Evolutionary conservation across 2,797 vertebrate species (phyloP).

Genomic region (Schizopygopsis pylzovi): DNA sequence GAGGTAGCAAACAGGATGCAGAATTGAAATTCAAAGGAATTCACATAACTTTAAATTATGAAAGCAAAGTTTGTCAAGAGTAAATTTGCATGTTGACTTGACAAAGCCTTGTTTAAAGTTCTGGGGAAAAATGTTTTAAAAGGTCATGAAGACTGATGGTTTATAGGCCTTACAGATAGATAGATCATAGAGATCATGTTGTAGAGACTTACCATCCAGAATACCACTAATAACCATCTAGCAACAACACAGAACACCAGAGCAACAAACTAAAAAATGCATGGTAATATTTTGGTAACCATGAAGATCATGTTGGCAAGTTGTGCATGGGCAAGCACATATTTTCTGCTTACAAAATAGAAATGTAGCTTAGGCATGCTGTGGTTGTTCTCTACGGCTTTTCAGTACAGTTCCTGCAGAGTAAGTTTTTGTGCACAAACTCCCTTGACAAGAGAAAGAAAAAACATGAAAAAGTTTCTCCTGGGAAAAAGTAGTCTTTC

Average conservation of each 20-base stretch:
- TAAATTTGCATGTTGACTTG: not conserved
- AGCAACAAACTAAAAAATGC: not conserved
- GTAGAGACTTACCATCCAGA: not conserved
- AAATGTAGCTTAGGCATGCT: slow-evolving; percentile 13
- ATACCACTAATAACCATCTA: not conserved
- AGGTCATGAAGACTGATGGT: not conserved
- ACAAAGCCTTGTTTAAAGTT: not conserved
- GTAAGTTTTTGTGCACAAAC: slow-evolving; percentile 26
- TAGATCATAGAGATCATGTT: not conserved
- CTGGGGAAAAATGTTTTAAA: not conserved
- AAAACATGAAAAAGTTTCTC: slow-evolving; percentile 36
- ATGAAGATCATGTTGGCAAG: not conserved
- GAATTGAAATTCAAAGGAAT: not conserved
- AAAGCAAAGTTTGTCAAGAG: not conserved
- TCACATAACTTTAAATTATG: not conserved
- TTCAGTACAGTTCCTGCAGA: slow-evolving; percentile 42
- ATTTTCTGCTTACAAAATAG: not conserved
- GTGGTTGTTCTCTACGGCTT: not conserved
- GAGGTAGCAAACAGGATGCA: not conserved
- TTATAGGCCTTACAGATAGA: not conserved
- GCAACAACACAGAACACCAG: not conserved
- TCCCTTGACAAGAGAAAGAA: slow-evolving; percentile 39
- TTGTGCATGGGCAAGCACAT: not conserved
- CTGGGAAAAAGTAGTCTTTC: slow-evolving; percentile 53
- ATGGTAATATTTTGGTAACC: not conserved